A percentile compares a stretch with the other conserved stretches of the same genome.
Conservation (phyloP, 2,113 vertebrate genomes). For the Elaphurus davidianus region DNA sequence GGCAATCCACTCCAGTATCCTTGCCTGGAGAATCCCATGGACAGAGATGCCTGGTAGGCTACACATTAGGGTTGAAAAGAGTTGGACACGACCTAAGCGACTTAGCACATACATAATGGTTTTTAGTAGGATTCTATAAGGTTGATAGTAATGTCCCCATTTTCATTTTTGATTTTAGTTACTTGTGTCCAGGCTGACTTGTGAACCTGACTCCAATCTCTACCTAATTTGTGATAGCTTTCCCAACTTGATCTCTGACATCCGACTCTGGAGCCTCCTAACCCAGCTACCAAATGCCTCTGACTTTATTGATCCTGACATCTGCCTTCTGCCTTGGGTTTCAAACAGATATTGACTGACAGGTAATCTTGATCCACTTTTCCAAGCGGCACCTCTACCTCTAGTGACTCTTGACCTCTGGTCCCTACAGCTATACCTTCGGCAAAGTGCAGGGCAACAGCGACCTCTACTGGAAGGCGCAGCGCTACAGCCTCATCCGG, state of each 20-base stretch:
- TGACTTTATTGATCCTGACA: background rate
- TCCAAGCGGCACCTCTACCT: background rate
- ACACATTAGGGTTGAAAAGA: background rate
- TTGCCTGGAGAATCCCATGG: background rate
- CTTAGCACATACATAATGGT: background rate
- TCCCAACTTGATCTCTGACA: background rate
- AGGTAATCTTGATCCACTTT: background rate
- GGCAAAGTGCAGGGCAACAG: constrained; percentile 90
- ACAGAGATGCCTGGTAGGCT: background rate
- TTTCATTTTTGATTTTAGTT: background rate
- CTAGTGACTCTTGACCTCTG: background rate
- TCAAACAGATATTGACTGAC: background rate
- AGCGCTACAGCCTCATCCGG: constrained; percentile 90
- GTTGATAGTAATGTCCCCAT: background rate
- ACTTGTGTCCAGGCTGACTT: background rate
- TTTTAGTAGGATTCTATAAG: background rate
- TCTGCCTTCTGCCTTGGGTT: background rate
- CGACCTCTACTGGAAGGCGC: constrained; percentile 92
- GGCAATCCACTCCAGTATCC: background rate
- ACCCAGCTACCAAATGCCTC: background rate
- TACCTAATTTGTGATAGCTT: background rate
- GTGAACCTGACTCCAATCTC: background rate
- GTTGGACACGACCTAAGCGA: background rate
- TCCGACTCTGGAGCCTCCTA: background rate
- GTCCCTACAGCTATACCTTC: constrained; percentile 86